Conservation (phyloP, 2,113 vertebrate genomes). For the Macaca mulatta region DNA sequence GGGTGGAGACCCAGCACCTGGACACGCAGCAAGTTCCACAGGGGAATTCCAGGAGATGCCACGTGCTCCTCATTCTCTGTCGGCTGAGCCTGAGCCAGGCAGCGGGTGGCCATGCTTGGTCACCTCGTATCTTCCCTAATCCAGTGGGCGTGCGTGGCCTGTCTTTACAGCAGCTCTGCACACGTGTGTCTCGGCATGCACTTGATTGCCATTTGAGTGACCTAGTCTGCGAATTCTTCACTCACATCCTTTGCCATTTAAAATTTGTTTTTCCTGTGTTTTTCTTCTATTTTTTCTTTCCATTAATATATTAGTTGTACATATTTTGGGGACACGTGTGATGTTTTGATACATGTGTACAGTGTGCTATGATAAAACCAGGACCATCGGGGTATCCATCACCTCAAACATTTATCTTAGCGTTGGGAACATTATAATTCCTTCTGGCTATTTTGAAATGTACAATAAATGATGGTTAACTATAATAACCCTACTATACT, state of each 20-base stretch:
- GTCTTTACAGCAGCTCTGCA: too few species aligned
- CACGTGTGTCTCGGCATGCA: fast-evolving
- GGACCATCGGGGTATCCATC: not conserved
- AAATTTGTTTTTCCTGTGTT: not conserved
- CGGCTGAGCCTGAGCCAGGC: not conserved
- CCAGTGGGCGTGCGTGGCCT: fast-evolving
- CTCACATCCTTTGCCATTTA: not conserved
- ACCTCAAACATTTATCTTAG: not conserved
- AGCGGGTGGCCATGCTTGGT: fast-evolving
- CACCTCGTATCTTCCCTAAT: fast-evolving
- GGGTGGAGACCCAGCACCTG: not conserved
- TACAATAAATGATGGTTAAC: not conserved
- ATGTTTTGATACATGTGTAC: not conserved
- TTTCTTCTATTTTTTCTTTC: not conserved
- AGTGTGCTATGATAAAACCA: not conserved
- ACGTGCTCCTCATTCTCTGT: not conserved
- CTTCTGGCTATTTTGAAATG: not conserved
- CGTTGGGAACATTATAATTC: not conserved
- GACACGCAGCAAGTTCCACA: not conserved
- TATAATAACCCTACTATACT: not conserved
- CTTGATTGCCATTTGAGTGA: fast-evolving
- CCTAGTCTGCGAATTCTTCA: fast-evolving
- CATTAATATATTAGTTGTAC: not conserved
- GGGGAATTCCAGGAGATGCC: not conserved
- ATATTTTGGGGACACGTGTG: not conserved